Evolutionary conservation across 2,113 vertebrate genomes (phyloP).

Genomic region (Ictalurus punctatus): DNA sequence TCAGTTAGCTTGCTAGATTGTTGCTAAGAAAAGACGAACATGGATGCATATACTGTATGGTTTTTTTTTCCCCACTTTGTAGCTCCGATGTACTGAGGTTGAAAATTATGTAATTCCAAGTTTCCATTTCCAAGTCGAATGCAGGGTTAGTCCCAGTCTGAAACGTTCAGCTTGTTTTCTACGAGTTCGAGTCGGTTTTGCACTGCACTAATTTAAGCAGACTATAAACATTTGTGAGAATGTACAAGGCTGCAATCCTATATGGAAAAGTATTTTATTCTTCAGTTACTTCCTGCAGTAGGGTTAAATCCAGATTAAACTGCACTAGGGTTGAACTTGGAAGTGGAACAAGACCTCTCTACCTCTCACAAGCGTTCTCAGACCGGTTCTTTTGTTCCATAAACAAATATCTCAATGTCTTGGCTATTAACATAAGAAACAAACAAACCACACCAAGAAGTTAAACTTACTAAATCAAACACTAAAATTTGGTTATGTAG

Average conservation of each 20-base stretch:
- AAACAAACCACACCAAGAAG: conserved; percentile 1
- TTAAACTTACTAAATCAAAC: neutral
- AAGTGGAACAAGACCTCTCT: neutral
- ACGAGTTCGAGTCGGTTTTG: neutral
- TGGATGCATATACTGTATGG: neutral
- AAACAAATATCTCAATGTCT: neutral
- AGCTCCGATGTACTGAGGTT: neutral
- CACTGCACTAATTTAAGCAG: neutral
- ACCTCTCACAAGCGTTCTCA: neutral
- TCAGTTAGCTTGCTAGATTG: neutral
- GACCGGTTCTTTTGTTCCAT: neutral
- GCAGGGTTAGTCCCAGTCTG: neutral
- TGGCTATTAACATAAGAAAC: neutral
- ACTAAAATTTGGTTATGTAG: neutral
- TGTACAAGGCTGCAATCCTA: neutral
- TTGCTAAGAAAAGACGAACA: neutral
- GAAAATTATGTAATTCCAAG: neutral
- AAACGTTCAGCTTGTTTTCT: neutral
- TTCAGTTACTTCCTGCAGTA: neutral
- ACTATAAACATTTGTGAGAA: neutral
- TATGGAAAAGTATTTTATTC: neutral
- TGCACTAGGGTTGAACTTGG: neutral
- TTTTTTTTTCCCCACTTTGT: neutral
- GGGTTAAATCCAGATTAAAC: neutral
- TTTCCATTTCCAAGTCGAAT: neutral